phyloP scores from a whole-genome alignment of 2,888 invertebrate genomes.

The Cabera pusaria region DNA sequence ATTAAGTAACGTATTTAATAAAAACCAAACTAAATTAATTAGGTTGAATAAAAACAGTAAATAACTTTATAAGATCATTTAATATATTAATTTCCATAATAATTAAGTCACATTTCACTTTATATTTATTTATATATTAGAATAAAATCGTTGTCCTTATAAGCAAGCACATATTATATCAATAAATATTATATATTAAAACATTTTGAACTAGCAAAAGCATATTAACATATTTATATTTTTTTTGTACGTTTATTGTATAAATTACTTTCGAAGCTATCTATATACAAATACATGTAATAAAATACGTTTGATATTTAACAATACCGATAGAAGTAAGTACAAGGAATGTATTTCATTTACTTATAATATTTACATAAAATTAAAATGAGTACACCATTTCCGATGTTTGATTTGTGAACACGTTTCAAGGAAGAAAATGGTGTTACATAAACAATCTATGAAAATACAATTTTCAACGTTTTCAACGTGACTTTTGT shows the following conservation, averaged over 20 bases:
- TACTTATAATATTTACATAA: slow-evolving; percentile 1
- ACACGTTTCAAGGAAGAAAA: too few species aligned
- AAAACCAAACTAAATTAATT: too few species aligned
- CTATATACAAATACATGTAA: slow-evolving; percentile 16
- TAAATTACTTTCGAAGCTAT: slow-evolving; percentile 8
- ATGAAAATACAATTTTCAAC: too few species aligned
- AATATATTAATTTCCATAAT: too few species aligned
- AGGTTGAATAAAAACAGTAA: too few species aligned
- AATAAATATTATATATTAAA: slow-evolving; percentile 5
- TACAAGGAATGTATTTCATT: slow-evolving; percentile 12
- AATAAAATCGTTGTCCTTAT: slow-evolving; percentile 17
- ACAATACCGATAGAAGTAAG: slow-evolving; percentile 3
- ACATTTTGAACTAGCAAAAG: slow-evolving; percentile 10
- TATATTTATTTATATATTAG: slow-evolving; percentile 13
- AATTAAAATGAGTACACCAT: too few species aligned
- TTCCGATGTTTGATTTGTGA: too few species aligned
- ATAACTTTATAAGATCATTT: too few species aligned
- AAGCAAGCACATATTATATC: slow-evolving; percentile 8
- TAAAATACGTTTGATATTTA: slow-evolving; percentile 15
- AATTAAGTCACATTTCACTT: slow-evolving; percentile 18
- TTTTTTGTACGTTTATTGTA: slow-evolving; percentile 22
- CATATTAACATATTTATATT: slow-evolving; percentile 21
- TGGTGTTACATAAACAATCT: too few species aligned
- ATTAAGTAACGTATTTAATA: too few species aligned
- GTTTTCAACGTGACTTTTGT: too few species aligned